Base-by-base conservation (phyloP, 2,888 invertebrate genomes). In the Sarcophaga subvicina region DNA sequence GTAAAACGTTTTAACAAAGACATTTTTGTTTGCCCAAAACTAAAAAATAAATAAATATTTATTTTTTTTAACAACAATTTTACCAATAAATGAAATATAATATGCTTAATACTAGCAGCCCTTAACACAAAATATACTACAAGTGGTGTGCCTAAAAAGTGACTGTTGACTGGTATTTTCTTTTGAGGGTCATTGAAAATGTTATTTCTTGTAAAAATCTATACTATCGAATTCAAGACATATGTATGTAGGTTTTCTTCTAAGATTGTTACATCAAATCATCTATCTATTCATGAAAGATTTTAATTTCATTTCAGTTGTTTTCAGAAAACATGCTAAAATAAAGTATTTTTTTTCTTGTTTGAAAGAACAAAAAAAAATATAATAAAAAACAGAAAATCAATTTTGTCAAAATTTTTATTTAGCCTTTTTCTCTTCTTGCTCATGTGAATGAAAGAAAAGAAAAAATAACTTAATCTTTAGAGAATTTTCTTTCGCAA, bases 1-100 rank as follows among this genome's bases (percentile, higher is more conserved):
- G 95, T 94, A 91, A 98, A 95, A 93, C 95, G 96, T 91, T 95
- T 95, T 93, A 97, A 94, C 90, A 93, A 93, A 91, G 95, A 95
- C 96, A 97, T 97, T 88, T 90, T 91, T 22, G 22, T 37, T 20
- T 73, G 1, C 47, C n/a, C 14, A 22, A 45, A 27, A 49, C 27
- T 22, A 27, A 22, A 63, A 54, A 79, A 70, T 45, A 37, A 37
- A 37, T 37, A 8, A 37, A 37, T 37, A 10, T 8, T 37, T 37
- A 0, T 37, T 37, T 2, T 37, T 8, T 37, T 37, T 8, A 37
- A 37, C 8, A 37, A 37, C 2, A 37, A 37, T 37, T 37, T 37
- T 37, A 37, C 6, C 37, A 37, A 37, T 37, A 37, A 37, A 37
- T 37, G 37, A 37, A 37, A 37, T 37, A 37, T 37, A 6, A 37